A percentile compares a stretch with the other conserved stretches of the same genome.
Evolutionary conservation across 2,113 vertebrate species (phyloP).

Genomic region (Nerophis ophidion): DNA sequence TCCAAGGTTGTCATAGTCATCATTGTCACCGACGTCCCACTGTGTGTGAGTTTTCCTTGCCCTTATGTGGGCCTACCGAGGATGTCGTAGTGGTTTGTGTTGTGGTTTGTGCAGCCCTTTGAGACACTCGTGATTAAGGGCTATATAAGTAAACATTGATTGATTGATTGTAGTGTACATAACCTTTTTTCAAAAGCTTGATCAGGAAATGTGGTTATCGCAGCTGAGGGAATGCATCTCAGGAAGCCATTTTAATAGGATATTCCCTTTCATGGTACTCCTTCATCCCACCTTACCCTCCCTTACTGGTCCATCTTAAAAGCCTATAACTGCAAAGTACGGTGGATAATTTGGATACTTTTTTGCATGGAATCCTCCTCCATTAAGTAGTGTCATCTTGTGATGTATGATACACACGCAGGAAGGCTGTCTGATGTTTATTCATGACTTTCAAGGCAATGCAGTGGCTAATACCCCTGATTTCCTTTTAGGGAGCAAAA

Average conservation of each 20-base stretch:
- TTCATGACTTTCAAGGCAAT: constrained; percentile 74
- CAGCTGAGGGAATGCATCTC: constrained; percentile 39
- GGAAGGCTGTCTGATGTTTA: constrained; percentile 72
- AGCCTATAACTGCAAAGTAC: constrained; percentile 53
- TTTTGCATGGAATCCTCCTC: constrained; percentile 70
- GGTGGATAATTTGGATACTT: constrained; percentile 68
- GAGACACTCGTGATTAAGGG: too few species aligned
- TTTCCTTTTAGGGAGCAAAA: constrained; percentile 79
- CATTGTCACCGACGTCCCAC: too few species aligned
- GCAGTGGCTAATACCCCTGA: constrained; percentile 66
- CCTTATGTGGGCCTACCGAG: too few species aligned
- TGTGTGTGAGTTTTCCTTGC: too few species aligned
- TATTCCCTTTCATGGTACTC: constrained; percentile 40
- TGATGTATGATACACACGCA: constrained; percentile 75
- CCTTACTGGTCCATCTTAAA: constrained; percentile 64
- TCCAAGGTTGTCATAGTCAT: too few species aligned
- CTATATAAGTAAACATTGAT: too few species aligned
- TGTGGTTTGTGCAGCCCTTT: too few species aligned
- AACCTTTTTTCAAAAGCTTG: constrained; percentile 15
- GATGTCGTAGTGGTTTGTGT: too few species aligned
- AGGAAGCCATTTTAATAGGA: constrained; percentile 61
- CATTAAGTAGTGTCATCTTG: constrained; percentile 73
- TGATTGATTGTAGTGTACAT: constrained; percentile 31
- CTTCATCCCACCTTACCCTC: constrained; percentile 34
- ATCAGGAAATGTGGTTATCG: constrained; percentile 9